Conservation (phyloP, 2,888 invertebrate genomes). For the Diaprepes abbreviatus region DNA sequence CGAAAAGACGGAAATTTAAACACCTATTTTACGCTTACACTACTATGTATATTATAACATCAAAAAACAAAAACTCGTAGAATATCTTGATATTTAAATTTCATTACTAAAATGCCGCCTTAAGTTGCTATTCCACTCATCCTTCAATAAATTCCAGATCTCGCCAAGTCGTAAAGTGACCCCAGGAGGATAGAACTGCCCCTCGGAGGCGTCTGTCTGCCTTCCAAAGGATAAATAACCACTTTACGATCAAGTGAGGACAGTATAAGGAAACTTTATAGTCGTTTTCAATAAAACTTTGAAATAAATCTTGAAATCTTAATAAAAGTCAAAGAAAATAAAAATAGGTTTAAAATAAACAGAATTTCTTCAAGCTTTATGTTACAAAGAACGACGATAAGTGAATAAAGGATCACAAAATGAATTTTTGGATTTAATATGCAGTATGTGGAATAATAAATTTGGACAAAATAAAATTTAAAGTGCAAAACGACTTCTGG, state of each 20-base stretch:
- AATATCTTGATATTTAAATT: background rate
- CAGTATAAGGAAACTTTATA: conserved; percentile 26
- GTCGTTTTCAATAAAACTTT: conserved; percentile 29
- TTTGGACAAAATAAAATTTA: too few relatives aligned
- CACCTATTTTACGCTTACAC: too few relatives aligned
- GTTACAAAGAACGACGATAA: background rate
- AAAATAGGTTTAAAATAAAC: background rate
- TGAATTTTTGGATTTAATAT: too few relatives aligned
- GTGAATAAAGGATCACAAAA: too few relatives aligned
- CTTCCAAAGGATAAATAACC: conserved; percentile 17
- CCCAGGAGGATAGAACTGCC: conserved; percentile 3
- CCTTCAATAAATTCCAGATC: conserved; percentile 8
- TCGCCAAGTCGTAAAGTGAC: conserved; percentile 11
- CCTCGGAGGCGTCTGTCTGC: conserved; percentile 20
- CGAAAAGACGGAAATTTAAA: too few relatives aligned
- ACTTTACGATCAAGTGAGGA: conserved; percentile 32
- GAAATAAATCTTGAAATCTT: conserved; percentile 10
- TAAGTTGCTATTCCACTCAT: background rate
- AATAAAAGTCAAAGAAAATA: background rate
- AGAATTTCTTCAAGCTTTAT: background rate
- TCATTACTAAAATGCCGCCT: background rate
- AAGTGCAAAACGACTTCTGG: too few relatives aligned
- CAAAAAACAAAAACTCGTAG: too few relatives aligned
- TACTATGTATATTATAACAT: too few relatives aligned
- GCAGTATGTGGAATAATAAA: too few relatives aligned